phyloP scores from a whole-genome alignment of 2,113 vertebrate species.

The Hemiprocne comata region DNA sequence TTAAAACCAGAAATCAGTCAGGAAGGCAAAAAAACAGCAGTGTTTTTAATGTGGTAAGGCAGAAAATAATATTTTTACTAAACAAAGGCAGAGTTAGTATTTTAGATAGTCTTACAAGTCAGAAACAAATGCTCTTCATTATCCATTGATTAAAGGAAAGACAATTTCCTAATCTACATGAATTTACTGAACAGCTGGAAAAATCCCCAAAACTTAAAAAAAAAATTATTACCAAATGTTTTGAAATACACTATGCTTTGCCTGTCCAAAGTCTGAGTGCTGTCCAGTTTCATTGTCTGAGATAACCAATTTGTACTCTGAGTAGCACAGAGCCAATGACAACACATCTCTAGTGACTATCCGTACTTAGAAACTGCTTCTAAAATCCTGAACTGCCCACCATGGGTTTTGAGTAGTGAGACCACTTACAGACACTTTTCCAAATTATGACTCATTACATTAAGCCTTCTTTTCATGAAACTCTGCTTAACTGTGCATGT shows the following conservation, averaged over 20 bases:
- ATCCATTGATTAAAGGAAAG: slow-evolving; percentile 77
- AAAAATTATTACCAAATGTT: slow-evolving; percentile 77
- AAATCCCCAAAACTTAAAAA: slow-evolving; percentile 41
- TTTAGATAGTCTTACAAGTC: slow-evolving; percentile 21
- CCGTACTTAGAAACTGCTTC: slow-evolving; percentile 23
- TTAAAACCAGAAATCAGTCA: not conserved
- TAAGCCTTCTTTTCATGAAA: slow-evolving; percentile 60
- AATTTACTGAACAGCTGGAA: slow-evolving; percentile 59
- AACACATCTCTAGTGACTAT: slow-evolving; percentile 43
- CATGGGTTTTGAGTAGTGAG: not conserved
- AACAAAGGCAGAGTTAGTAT: slow-evolving; percentile 19
- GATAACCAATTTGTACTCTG: slow-evolving; percentile 39
- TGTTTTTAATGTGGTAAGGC: not conserved
- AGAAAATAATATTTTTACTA: slow-evolving; percentile 11
- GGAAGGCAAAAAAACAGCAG: not conserved
- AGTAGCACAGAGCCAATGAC: slow-evolving; percentile 9
- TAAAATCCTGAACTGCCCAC: slow-evolving; percentile 45
- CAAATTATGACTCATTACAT: slow-evolving; percentile 77
- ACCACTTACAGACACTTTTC: slow-evolving; percentile 59
- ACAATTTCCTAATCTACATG: slow-evolving; percentile 59
- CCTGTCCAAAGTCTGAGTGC: slow-evolving; percentile 12
- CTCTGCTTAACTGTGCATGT: slow-evolving; percentile 68
- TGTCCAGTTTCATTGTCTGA: not conserved
- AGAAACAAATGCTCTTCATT: slow-evolving; percentile 74
- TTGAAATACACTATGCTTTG: not conserved